Conservation (phyloP, 2,113 vertebrate species). For the Fregetta grallaria region DNA sequence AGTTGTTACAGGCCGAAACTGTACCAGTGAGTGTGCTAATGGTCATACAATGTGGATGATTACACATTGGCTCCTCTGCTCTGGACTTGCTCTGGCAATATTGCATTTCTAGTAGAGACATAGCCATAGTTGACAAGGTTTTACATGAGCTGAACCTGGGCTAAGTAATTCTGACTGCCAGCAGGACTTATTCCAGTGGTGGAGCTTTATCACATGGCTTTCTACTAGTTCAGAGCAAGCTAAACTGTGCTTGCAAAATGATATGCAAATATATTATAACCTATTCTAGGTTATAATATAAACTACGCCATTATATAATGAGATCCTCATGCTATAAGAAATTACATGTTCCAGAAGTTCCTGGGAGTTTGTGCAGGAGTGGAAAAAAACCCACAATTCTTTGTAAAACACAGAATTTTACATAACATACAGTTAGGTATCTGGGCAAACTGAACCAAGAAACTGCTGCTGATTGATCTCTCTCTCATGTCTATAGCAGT, state of each 20-base stretch:
- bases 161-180: not conserved
- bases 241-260: not conserved
- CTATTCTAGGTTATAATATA: no score
- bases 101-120: not conserved
- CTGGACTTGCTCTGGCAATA: not conserved
- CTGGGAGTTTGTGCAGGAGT: not conserved
- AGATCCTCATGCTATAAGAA: not conserved
- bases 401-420: not conserved
- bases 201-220: not conserved
- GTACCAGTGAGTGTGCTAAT: not conserved
- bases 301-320: not conserved
- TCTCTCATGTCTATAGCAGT: not conserved
- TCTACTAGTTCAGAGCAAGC: not conserved
- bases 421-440: not conserved
- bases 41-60: not conserved
- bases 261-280: not conserved
- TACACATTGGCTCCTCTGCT: not conserved
- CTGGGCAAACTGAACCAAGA: not conserved
- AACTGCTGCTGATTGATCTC: not conserved
- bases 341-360: not conserved
- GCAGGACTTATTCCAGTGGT: not conserved
- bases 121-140: not conserved
- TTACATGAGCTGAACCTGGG: not conserved
- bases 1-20: not conserved
- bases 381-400: not conserved